A percentile compares a stretch with the other conserved stretches of the same genome.
Conservation (phyloP, 2,113 vertebrate genomes). For the Mobula hypostoma region DNA sequence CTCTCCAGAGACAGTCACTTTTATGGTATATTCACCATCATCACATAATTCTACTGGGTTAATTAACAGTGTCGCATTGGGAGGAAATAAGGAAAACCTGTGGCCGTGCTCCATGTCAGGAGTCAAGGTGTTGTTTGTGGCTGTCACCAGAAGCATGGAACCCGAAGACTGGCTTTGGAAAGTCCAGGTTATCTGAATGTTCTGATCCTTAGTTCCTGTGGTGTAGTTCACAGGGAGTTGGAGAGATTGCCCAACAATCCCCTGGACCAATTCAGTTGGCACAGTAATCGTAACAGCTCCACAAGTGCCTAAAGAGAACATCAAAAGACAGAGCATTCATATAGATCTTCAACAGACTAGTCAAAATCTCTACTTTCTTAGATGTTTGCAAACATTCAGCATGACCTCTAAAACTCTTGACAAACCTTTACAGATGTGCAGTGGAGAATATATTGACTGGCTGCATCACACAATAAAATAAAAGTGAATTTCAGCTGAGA, state of each 20-base stretch:
- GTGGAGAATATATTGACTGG: too few species aligned
- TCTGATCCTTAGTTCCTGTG: constrained; percentile 55
- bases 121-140: constrained; percentile 60
- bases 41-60: constrained; percentile 55
- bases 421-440: too few species aligned
- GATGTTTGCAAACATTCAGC: too few species aligned
- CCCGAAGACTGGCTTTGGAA: constrained; percentile 55
- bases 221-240: constrained; percentile 58
- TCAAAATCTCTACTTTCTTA: background rate
- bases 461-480: too few species aligned
- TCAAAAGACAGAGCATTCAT: background rate
- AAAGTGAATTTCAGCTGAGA: background rate
- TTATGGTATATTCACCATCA: constrained; percentile 67
- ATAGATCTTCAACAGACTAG: background rate
- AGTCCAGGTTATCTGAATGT: constrained; percentile 69
- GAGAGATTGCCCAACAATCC: constrained; percentile 61
- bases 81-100: constrained; percentile 62
- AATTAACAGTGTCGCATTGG: constrained; percentile 63
- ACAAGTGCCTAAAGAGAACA: constrained; percentile 50
- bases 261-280: constrained; percentile 56
- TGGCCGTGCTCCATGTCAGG: constrained; percentile 64
- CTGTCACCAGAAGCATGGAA: constrained; percentile 57
- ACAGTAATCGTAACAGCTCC: constrained; percentile 57
- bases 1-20: constrained; percentile 63
- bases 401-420: too few species aligned